Evolutionary conservation across 1,140 invertebrate genomes (phyloP), one percentile per base, ranked within the genome.

Genomic region (Cydia amplana): DNA sequence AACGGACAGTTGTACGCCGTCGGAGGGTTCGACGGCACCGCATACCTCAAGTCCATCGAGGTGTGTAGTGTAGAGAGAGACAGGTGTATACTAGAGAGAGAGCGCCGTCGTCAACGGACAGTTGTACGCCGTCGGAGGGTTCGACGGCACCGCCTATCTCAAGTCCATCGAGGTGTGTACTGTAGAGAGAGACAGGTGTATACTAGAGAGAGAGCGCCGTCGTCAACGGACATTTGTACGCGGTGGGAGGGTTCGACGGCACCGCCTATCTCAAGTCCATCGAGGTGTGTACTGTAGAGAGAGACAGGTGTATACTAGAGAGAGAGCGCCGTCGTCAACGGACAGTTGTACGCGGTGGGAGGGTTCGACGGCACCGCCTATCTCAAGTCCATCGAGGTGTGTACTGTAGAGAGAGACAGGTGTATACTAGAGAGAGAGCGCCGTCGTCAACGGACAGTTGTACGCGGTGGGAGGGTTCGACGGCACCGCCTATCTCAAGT

Each of bases 281-380:
- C 72, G 99, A 99, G 94, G 86, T 89, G n/a, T 28, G 16, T 36
- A 1, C 6, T 7, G 32, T 36, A 36, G 32, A 36, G 6, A 4
- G 32, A 28, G n/a, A n/a, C n/a, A n/a, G n/a, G n/a, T n/a, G n/a
- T n/a, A n/a, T n/a, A n/a, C 28, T 28, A 28, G 32, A 32, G 32
- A 32, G 32, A 32, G 32, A 32, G 28, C 74, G 98, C 98, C 25
- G 98, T 99, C 10, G 98, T 99, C 0, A 99, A 99, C 94, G 98
- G 98, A 9, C 97, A 98, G 87, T 93, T 99, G 16, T 98, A 98
- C 92, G 98, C 98, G n/a, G 97, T 99, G 51, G 98, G 98, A 60
- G 99, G 99, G 18, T 99, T 99, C 93, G 99, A 99, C 94, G 99
- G 99, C 20, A 98, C 98, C 55, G 98, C 98, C 12, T 99, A 99